phyloP scores from a whole-genome alignment of 2,797 vertebrate genomes.

The Eulemur albifrons region DNA sequence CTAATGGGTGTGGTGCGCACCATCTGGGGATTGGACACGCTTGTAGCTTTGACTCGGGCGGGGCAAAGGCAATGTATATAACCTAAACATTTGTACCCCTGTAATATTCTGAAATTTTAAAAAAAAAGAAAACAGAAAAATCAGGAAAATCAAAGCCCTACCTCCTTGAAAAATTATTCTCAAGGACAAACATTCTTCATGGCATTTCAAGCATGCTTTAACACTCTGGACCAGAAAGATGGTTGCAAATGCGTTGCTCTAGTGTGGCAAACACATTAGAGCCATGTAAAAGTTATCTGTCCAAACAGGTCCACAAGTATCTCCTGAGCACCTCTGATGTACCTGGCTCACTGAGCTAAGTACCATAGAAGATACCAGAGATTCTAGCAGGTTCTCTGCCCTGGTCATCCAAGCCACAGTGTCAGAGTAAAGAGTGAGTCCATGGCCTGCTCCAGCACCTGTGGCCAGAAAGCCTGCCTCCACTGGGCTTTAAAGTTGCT shows the following conservation, averaged over 20 bases:
- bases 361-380: neutral
- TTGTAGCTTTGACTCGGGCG: too few species aligned
- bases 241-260: neutral
- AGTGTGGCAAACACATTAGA: neutral
- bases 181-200: neutral
- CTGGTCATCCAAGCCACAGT: neutral
- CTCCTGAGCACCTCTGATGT: neutral
- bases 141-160: neutral
- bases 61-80: too few species aligned
- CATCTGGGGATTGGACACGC: too few species aligned
- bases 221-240: neutral
- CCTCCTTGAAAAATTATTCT: constrained; percentile 2
- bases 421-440: neutral
- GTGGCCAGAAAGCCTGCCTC: neutral
- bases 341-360: neutral
- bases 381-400: neutral
- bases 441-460: neutral
- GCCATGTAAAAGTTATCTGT: neutral
- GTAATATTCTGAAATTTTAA: too few species aligned
- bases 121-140: neutral
- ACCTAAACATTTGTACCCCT: too few species aligned
- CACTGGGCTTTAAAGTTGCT: neutral
- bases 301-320: neutral
- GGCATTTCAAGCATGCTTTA: neutral
- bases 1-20: too few species aligned